phyloP scores from a whole-genome alignment of 1,140 invertebrate genomes.

The Phymastichus coffea region DNA sequence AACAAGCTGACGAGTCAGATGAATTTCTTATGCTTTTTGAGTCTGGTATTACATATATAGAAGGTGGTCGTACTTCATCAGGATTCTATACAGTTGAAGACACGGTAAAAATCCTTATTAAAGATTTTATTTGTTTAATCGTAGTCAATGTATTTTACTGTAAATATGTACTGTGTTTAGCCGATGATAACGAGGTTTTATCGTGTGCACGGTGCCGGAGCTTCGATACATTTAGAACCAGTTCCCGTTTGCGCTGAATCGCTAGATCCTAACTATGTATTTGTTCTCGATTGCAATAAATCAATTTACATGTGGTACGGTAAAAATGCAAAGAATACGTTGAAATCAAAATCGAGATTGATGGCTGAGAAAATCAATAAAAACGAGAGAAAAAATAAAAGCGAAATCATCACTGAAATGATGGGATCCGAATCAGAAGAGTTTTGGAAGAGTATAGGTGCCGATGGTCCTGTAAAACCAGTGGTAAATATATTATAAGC shows the following conservation, averaged over 20 bases:
- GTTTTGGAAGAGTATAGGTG: conserved; percentile 78
- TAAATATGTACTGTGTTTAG: conserved; percentile 54
- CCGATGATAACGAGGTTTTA: conserved; percentile 83
- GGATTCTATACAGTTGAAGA: conserved; percentile 98
- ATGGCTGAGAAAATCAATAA: conserved; percentile 99
- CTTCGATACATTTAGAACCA: conserved; percentile 89
- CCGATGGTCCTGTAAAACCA: conserved; percentile 38
- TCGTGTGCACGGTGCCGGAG: conserved; percentile 84
- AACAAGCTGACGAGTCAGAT: conserved; percentile 94
- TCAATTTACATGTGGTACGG: conserved; percentile 94
- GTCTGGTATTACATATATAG: conserved; percentile 91
- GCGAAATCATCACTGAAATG: conserved; percentile 83
- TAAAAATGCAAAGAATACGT: conserved; percentile 88
- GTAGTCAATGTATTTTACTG: conserved; percentile 6
- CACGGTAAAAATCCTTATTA: conserved; percentile 57
- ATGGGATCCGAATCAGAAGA: conserved; percentile 80
- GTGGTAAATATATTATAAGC: conserved; percentile 21
- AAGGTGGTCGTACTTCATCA: conserved; percentile 93
- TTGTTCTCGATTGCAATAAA: conserved; percentile 85
- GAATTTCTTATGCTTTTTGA: conserved; percentile 95
- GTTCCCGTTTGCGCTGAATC: conserved; percentile 70
- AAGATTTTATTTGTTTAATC: conserved; percentile 12
- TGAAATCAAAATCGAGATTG: conserved; percentile 91
- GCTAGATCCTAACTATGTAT: conserved; percentile 90
- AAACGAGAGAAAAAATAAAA: conserved; percentile 94